Base-by-base conservation (phyloP, 2,888 invertebrate species). In the Coenonympha arcania region DNA sequence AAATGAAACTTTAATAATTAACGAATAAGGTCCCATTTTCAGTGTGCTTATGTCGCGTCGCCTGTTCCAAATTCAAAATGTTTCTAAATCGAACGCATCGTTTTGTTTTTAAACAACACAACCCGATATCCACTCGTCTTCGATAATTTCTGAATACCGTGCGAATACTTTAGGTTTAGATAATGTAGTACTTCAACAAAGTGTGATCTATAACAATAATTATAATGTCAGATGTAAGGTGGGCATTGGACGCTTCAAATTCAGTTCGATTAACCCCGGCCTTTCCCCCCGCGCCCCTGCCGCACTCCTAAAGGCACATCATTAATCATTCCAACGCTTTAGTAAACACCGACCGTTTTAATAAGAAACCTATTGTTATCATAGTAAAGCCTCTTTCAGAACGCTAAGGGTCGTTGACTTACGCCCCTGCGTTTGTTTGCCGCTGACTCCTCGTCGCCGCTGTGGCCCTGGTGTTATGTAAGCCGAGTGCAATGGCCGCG, bases 401-500 rank as follows among this genome's bases (percentile, higher is more conserved):
- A 63, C 52, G 62, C 53, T 41, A 49, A 53, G 51, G 52, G 55
- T 54, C 49, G 49, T 59, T 58, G 61, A 66, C 64, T 68, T 75
- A 66, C 61, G 71, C 54, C 64, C 40, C 48, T 53, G 45, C 52
- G 51, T 44, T 47, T 44, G 40, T 41, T 52, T 33, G 58, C 56
- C 56, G 57, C 60, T 53, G 45, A 76, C 82, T 76, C 78, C 80
- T 74, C 65, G 68, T 68, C 74, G 76, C 79, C 72, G 77, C 79
- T 82, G 79, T 71, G 67, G 73, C 79, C 83, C 83, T 77, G 73
- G 81, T 84, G 68, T 84, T 86, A 83, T 75, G 73, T 84, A 85
- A 83, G 76, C 63, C 66, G 82, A 69, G 84, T 80, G 83, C 84
- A 84, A 84, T 84, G 84, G 81, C 84, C 85, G 80, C 75, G 69